Base-by-base conservation (phyloP, 2,888 invertebrate genomes). In the Smittia aterrima region DNA sequence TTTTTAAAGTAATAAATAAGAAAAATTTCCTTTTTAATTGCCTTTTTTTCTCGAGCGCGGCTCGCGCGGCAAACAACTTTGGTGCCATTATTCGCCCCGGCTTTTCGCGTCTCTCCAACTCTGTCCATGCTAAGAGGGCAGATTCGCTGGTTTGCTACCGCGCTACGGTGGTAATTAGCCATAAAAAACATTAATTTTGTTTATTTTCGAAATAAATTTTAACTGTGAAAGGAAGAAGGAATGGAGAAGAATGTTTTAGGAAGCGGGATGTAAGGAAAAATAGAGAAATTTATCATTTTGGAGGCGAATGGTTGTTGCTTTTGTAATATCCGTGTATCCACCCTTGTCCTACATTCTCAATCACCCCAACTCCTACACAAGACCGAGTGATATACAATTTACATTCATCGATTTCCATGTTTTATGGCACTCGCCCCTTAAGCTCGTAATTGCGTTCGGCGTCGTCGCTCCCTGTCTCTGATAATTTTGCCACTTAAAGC, bases 131-230 rank as follows among this genome's bases (percentile, higher is more conserved):
- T 58, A 22, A 18, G 58, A 72, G 72, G 72, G 72, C 72, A 72
- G 72, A 72, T 66, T 66, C 74, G 9, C 22, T 18, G 22, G 20
- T 58, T 58, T 58, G 58, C 47, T 47, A 47, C 66, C 32, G 67
- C 41, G 40, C 66, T 24, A 22, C 74, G 47, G 66, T 13, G 38
- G 64, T 74, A 74, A 74, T 74, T 74, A 74, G 58, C 74, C 74
- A 74, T 74, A 74, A 74, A 72, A 74, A 74, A 74, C 74, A 74
- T 74, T 74, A 74, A 74, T 74, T 74, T 72, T 74, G 41, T 74
- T 62, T 62, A 74, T 74, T 58, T 58, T 47, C 25, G 20, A 53
- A 70, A 72, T 72, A 74, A 66, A 74, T 74, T 73, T 73, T 73
- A 24, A 66, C 66, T 18, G 41, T 1, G 40, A 66, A 66, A 27